These are phyloP conservation scores for Delia radicum DNA, from an alignment of 1,140 invertebrate species.

Conservation along the genomic window DNA sequence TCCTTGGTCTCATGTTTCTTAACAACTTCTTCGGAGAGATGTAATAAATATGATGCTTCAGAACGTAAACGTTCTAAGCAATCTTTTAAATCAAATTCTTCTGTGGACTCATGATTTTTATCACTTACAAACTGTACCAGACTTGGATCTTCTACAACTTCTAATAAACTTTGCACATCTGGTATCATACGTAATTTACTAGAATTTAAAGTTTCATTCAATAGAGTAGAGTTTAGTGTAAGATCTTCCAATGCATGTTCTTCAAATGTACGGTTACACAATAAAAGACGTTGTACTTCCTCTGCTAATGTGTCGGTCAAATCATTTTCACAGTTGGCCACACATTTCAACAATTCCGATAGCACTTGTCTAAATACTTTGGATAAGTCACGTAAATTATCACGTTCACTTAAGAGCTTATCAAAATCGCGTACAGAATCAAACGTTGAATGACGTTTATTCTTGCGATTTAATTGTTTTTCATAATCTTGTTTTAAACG, in stretches of 20 bases:
- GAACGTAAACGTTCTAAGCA: slow-evolving; percentile 65
- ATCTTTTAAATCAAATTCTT: slow-evolving; percentile 62
- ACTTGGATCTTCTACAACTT: slow-evolving; percentile 51
- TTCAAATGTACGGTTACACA: slow-evolving; percentile 42
- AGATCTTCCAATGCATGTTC: slow-evolving; percentile 39
- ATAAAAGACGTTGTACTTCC: slow-evolving; percentile 58
- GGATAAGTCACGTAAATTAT: slow-evolving; percentile 50
- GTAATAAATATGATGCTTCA: slow-evolving; percentile 69
- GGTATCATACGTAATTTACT: slow-evolving; percentile 63
- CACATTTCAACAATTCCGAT: slow-evolving; percentile 69
- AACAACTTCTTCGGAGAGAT: slow-evolving; percentile 58
- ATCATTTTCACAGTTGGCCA: slow-evolving; percentile 73
- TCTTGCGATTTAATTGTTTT: slow-evolving; percentile 56
- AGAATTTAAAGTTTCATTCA: slow-evolving; percentile 35
- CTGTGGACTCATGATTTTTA: slow-evolving; percentile 47
- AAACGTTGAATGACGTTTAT: slow-evolving; percentile 60
- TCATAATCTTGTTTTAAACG: slow-evolving; percentile 54
- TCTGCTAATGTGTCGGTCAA: slow-evolving; percentile 71
- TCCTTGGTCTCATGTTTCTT: slow-evolving; percentile 29
- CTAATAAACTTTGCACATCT: slow-evolving; percentile 64
- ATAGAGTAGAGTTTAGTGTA: slow-evolving; percentile 34
- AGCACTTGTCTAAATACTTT: slow-evolving; percentile 58
- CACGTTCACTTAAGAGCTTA: slow-evolving; percentile 60
- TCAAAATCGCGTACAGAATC: slow-evolving; percentile 61
- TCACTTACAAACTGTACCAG: slow-evolving; percentile 50